Conservation (phyloP, 1,140 invertebrate species). For the Phymorhynchus buccinoides region DNA sequence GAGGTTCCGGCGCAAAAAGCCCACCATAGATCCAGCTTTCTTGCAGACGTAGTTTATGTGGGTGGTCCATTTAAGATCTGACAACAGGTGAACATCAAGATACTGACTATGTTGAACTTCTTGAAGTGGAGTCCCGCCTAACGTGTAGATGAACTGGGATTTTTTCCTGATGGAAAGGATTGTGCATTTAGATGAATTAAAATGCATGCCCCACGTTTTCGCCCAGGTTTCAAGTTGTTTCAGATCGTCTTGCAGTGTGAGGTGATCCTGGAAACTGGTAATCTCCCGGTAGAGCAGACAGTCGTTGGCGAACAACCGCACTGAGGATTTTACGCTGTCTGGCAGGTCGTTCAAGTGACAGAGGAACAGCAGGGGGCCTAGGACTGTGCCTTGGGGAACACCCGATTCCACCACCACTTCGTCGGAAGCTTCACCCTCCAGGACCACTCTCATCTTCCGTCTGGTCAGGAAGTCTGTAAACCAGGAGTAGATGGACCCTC, state of each 20-base stretch:
- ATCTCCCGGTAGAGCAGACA: slow-evolving; percentile 39
- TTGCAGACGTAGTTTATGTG: too few species aligned
- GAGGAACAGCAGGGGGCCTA: slow-evolving; percentile 20
- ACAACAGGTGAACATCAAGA: too few species aligned
- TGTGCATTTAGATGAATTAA: slow-evolving; percentile 47
- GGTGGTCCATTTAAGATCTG: too few species aligned
- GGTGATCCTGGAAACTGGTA: not conserved
- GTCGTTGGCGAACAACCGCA: slow-evolving; percentile 47
- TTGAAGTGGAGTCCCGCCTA: not conserved
- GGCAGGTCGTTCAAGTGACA: slow-evolving; percentile 48
- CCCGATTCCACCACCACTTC: not conserved
- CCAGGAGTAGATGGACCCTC: not conserved
- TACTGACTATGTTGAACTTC: not conserved
- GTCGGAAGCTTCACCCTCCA: not conserved
- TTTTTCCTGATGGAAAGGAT: slow-evolving; percentile 15
- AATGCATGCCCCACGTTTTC: slow-evolving; percentile 42
- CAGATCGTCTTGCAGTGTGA: slow-evolving; percentile 40
- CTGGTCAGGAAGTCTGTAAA: not conserved
- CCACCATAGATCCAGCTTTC: too few species aligned
- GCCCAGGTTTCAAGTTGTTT: slow-evolving; percentile 41
- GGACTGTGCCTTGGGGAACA: not conserved
- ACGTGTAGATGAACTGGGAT: not conserved
- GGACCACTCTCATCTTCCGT: not conserved
- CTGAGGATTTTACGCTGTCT: slow-evolving; percentile 38
- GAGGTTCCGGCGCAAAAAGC: too few species aligned